A percentile compares a stretch with the other conserved stretches of the same genome.
Evolutionary conservation across 2,888 invertebrate genomes (phyloP).

Genomic region (Dynastes grantii): DNA sequence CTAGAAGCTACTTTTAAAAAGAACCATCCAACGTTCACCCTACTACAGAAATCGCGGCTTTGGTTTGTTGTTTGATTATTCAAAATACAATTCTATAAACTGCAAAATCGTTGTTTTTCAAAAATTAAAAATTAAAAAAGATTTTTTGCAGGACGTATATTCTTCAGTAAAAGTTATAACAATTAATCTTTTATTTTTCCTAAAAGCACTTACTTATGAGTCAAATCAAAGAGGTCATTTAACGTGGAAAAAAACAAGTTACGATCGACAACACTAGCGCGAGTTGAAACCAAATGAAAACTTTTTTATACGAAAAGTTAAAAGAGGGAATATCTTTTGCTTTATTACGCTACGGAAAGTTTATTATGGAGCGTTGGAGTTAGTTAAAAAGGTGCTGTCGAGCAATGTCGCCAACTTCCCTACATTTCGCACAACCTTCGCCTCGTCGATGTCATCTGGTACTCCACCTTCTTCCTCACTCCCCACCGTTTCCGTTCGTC

Average conservation of each 20-base stretch:
- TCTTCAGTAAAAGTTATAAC: too few species aligned
- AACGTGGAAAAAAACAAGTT: not conserved
- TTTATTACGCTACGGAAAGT: slow-evolving; percentile 37
- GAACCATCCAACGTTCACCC: too few species aligned
- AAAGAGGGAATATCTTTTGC: slow-evolving; percentile 15
- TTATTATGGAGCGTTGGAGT: slow-evolving; percentile 24
- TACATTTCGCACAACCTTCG: not conserved
- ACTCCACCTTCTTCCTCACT: too few species aligned
- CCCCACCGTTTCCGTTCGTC: not conserved
- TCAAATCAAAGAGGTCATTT: not conserved
- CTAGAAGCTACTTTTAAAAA: too few species aligned
- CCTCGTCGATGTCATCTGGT: slow-evolving; percentile 23
- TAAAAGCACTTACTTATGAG: not conserved
- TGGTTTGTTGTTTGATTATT: too few species aligned
- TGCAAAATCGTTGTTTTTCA: too few species aligned
- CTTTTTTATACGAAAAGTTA: slow-evolving; percentile 45
- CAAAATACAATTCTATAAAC: too few species aligned
- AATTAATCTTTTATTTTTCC: too few species aligned
- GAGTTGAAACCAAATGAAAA: not conserved
- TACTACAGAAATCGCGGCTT: too few species aligned
- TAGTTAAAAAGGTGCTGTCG: slow-evolving; percentile 28
- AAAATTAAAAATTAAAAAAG: too few species aligned
- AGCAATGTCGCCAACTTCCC: not conserved
- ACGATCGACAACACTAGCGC: not conserved
- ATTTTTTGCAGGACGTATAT: too few species aligned